Evolutionary conservation across 2,797 vertebrate species (phyloP).

Genomic region (Otolemur crassicaudatus): DNA sequence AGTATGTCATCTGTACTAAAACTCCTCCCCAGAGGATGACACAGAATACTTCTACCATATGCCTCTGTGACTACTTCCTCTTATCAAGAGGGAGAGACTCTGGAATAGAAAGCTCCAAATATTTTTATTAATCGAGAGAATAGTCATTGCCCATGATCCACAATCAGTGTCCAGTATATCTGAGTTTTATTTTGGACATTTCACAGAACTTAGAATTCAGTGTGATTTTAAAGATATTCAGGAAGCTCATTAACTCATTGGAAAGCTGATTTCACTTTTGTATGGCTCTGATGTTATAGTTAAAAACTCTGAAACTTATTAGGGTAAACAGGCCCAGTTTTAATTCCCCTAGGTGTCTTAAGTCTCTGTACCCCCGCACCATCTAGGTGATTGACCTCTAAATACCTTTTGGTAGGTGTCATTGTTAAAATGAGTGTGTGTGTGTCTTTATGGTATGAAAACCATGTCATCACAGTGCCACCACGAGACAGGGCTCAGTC

Average conservation of each 20-base stretch:
- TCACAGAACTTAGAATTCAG: slow-evolving; percentile 33
- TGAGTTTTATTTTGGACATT: background rate
- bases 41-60: background rate
- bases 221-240: slow-evolving; percentile 22
- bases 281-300: background rate
- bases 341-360: background rate
- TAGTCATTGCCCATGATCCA: background rate
- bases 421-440: background rate
- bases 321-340: background rate
- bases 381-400: background rate
- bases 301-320: background rate
- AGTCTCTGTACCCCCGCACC: background rate
- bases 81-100: background rate
- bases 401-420: background rate
- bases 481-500: background rate
- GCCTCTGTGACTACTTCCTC: background rate
- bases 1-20: background rate
- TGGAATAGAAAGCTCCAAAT: background rate
- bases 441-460: background rate
- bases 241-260: background rate
- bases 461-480: background rate
- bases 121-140: background rate
- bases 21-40: background rate
- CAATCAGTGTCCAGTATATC: background rate
- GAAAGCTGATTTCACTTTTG: background rate